Evolutionary conservation across 2,113 vertebrate species (phyloP).

Genomic region (Neogale vison): DNA sequence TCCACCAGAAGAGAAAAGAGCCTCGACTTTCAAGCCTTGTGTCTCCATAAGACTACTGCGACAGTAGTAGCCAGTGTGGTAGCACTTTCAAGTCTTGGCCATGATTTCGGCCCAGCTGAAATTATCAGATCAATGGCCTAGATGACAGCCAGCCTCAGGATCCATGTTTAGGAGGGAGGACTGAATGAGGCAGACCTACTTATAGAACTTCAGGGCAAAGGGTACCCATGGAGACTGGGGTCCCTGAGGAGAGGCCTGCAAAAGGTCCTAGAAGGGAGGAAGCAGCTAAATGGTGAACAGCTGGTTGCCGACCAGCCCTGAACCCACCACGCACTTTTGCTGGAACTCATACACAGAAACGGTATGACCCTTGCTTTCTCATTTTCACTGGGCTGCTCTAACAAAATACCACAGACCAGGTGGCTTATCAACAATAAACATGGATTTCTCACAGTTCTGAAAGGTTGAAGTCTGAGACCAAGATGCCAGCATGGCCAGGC

Average conservation of each 20-base stretch:
- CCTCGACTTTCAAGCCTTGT: conserved; percentile 21
- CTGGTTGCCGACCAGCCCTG: background rate
- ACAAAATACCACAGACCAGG: background rate
- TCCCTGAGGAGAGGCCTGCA: background rate
- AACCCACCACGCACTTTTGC: background rate
- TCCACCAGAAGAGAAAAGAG: background rate
- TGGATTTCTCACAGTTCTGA: background rate
- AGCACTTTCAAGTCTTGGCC: background rate
- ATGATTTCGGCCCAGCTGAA: background rate
- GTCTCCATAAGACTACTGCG: background rate
- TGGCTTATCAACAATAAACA: background rate
- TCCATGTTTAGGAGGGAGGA: background rate
- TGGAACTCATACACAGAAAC: background rate
- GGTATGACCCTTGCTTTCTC: background rate
- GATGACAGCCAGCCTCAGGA: background rate
- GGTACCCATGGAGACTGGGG: background rate
- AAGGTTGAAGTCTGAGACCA: background rate
- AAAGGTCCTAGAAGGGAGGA: background rate
- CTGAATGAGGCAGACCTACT: background rate
- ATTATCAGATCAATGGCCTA: background rate
- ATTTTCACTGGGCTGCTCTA: background rate
- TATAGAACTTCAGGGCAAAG: background rate
- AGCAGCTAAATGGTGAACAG: background rate
- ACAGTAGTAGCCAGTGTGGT: background rate
- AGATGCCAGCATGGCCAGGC: background rate